Evolutionary conservation across 2,113 vertebrate species (phyloP), one percentile per base, ranked within the genome.

Genomic region (Leptobrachium ailaonicum): DNA sequence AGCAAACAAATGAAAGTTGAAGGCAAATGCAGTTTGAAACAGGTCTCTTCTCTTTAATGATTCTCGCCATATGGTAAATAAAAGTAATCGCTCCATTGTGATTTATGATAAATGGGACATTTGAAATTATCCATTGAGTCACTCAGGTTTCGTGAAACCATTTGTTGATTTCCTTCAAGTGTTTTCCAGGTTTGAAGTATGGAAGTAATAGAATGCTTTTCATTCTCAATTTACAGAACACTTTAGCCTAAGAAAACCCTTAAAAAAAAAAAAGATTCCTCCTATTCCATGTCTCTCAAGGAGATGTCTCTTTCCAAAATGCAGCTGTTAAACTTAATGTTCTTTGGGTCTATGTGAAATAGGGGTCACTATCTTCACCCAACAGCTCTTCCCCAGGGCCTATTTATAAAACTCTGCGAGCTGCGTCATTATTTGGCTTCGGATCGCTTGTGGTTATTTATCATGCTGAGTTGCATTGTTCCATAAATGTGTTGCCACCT

Each of bases 91-190:
- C n/a, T 80, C 79, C 79, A 75, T 80, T 47, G 79, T 80, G 79
- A 80, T 75, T 80, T 80, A 80, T 80, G 71, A 80, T 80, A 75
- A 80, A 80, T 80, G 72, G 79, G 79, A 80, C 72, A 69, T 80
- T 75, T 75, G 73, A 80, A 80, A 80, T 74, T 80, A 75, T 80
- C 79, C 79, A 80, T 80, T 80, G 75, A 80, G 79, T 80, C 72
- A 69, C 79, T 80, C 79, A 75, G 79, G 72, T 80, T 80, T 80
- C 72, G 43, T 74, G 75, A 75, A 80, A 75, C 72, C 79, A 80
- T 80, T 80, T 80, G 79, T 80, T 80, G 79, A 80, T 75, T 80
- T 75, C 79, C 72, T 74, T 80, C 69, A 75, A 80, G 79, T 69
- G 79, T 80, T 80, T 75, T 80, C 64, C 71, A 80, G 53, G 72